These are phyloP conservation scores for Lathronympha strigana DNA, from an alignment of 2,888 invertebrate species.

Conservation along the genomic window DNA sequence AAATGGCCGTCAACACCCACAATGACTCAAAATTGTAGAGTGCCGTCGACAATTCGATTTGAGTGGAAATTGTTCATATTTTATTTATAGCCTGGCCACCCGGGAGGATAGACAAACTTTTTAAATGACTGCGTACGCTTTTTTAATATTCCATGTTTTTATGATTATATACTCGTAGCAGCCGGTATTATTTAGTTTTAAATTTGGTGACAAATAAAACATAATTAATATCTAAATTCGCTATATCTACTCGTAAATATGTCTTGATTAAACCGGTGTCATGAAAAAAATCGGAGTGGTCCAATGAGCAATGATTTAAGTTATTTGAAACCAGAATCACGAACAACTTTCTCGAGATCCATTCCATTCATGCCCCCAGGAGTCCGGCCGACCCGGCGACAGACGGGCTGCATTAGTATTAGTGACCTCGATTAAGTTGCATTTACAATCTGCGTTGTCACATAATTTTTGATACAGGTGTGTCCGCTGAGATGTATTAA, in stretches of 20 bases:
- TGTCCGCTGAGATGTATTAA: constrained; percentile 50
- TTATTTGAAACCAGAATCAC: constrained; percentile 61
- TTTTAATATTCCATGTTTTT: constrained; percentile 14
- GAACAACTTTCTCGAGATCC: constrained; percentile 71
- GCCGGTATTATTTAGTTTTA: neutral
- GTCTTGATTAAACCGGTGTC: constrained; percentile 56
- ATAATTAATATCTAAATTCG: constrained; percentile 24
- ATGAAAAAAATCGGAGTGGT: constrained; percentile 58
- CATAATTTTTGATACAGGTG: constrained; percentile 59
- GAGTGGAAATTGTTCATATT: constrained; percentile 37
- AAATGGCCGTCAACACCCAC: constrained; percentile 50
- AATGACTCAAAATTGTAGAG: constrained; percentile 43
- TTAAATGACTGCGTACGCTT: constrained; percentile 3
- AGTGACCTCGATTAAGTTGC: constrained; percentile 46
- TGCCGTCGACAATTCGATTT: constrained; percentile 34
- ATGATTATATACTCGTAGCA: constrained; percentile 8
- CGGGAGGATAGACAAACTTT: constrained; percentile 16
- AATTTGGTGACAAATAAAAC: constrained; percentile 18
- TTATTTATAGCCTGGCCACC: constrained; percentile 31
- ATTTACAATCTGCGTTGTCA: constrained; percentile 51
- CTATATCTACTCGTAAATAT: constrained; percentile 40
- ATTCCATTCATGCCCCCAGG: constrained; percentile 55
- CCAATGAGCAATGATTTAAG: constrained; percentile 60
- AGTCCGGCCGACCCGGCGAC: constrained; percentile 50
- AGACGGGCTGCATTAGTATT: constrained; percentile 51